phyloP scores from a whole-genome alignment of 2,113 vertebrate genomes.

The Orcinus orca region DNA sequence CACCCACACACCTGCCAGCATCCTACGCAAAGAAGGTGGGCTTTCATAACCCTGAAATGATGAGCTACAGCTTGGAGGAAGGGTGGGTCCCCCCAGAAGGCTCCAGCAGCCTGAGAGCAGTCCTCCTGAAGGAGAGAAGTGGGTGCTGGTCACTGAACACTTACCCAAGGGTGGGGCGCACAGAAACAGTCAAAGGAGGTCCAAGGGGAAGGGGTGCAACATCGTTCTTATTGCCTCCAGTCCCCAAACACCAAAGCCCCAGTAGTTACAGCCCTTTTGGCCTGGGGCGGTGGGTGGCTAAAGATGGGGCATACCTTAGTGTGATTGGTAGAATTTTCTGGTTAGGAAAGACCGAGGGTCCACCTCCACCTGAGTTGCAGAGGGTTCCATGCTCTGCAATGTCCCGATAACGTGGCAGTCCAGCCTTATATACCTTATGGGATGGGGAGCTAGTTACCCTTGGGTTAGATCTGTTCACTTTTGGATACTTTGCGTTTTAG shows the following conservation, averaged over 20 bases:
- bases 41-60: neutral
- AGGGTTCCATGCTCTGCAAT: neutral
- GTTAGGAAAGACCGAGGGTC: neutral
- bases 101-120: neutral
- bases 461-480: neutral
- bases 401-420: neutral
- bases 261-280: neutral
- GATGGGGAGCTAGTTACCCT: neutral
- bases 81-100: neutral
- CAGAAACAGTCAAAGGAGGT: neutral
- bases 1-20: no score
- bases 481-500: neutral
- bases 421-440: neutral
- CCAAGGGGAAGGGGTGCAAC: rapidly evolving
- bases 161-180: neutral
- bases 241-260: neutral
- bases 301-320: neutral
- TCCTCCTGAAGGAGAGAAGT: neutral
- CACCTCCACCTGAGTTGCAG: no score
- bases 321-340: neutral
- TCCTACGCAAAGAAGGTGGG: neutral
- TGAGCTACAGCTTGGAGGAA: neutral
- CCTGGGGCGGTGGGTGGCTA: neutral
- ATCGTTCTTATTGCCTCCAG: rapidly evolving
- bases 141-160: neutral